phyloP scores from a whole-genome alignment of 2,888 invertebrate genomes.

The Pelosia muscerda region DNA sequence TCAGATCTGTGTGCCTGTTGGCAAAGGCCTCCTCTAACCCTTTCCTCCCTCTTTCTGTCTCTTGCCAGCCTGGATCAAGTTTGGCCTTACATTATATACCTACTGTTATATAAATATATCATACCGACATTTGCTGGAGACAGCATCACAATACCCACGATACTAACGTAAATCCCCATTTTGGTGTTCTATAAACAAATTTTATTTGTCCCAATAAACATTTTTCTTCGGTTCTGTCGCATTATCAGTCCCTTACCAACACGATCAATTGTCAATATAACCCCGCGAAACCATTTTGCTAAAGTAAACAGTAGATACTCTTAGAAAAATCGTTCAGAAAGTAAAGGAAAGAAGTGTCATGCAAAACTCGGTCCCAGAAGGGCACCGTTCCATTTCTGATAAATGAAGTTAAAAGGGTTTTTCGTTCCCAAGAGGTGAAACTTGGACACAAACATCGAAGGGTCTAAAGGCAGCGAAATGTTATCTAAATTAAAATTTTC shows the following conservation, averaged over 20 bases:
- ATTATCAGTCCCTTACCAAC: conserved; percentile 28
- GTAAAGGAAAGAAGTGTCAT: conserved; percentile 64
- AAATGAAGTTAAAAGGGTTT: conserved; percentile 78
- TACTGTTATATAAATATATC: background rate
- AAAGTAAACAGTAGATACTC: conserved; percentile 35
- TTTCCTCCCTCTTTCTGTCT: too few species aligned
- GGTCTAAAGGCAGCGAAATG: conserved; percentile 42
- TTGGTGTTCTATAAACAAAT: conserved; percentile 2
- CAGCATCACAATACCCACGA: background rate
- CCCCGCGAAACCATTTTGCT: conserved; percentile 32
- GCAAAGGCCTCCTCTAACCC: too few species aligned
- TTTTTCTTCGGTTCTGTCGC: background rate
- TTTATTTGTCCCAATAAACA: conserved; percentile 19
- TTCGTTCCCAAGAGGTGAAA: conserved; percentile 54
- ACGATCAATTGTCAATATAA: conserved; percentile 38
- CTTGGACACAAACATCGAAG: conserved; percentile 56
- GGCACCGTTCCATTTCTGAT: conserved; percentile 74
- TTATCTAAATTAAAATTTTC: conserved; percentile 60
- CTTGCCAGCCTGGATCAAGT: too few species aligned
- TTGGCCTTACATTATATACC: too few species aligned
- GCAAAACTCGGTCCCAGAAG: conserved; percentile 67
- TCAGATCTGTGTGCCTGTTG: too few species aligned
- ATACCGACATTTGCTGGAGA: background rate
- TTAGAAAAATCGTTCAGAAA: conserved; percentile 37
- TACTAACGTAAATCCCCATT: background rate